Conservation (phyloP, 92 coral and sea anemone genomes). For the Palythoa grandis region DNA sequence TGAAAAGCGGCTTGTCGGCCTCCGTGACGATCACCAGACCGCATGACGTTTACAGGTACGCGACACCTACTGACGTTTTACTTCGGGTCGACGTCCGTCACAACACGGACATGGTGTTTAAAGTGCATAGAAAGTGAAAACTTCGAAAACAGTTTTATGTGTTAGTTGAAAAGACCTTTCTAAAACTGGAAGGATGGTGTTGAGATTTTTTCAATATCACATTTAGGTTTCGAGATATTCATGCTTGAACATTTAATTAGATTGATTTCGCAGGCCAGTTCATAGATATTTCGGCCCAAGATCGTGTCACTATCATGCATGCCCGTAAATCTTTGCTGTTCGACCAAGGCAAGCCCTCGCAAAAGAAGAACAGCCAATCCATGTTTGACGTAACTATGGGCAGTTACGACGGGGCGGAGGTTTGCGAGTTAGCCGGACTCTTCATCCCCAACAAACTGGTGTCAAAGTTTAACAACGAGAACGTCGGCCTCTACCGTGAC, state of each 20-base stretch:
- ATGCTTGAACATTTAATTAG: too few relatives aligned
- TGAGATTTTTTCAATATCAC: too few relatives aligned
- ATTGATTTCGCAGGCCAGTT: too few relatives aligned
- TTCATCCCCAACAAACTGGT: neutral
- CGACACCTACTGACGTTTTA: too few relatives aligned
- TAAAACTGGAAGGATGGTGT: too few relatives aligned
- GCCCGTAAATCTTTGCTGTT: constrained; percentile 7
- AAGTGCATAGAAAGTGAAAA: too few relatives aligned
- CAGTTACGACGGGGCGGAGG: neutral
- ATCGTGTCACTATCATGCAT: neutral
- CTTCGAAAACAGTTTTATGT: too few relatives aligned
- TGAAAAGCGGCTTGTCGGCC: neutral
- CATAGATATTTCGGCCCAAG: neutral
- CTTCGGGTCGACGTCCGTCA: neutral
- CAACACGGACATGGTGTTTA: too few relatives aligned
- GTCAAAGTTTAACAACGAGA: neutral
- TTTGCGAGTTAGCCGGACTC: neutral
- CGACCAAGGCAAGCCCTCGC: neutral
- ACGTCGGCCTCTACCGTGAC: neutral
- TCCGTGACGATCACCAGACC: neutral
- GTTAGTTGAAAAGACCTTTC: too few relatives aligned
- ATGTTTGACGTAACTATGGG: neutral
- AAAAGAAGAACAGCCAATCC: neutral
- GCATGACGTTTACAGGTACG: neutral
- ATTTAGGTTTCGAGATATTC: too few relatives aligned